Conservation (phyloP, 1,140 invertebrate species). For the Drosophila nasuta region DNA sequence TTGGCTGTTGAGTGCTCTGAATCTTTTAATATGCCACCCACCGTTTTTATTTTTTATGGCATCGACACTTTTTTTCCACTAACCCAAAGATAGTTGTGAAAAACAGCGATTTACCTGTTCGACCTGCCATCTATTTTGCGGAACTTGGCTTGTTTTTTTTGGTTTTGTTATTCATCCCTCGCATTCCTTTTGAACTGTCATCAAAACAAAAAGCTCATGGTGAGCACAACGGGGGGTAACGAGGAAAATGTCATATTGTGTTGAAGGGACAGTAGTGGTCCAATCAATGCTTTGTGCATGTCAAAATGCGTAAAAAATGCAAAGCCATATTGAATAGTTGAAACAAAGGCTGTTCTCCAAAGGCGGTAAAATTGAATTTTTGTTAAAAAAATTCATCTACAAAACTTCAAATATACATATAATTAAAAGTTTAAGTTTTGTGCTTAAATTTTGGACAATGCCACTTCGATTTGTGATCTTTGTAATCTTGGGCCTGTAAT, state of each 20-base stretch:
- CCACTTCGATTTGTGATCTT: not conserved
- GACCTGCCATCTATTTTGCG: conserved; percentile 34
- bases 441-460: not conserved
- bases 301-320: conserved; percentile 24
- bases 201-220: conserved; percentile 48
- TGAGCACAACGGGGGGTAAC: not conserved
- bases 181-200: conserved; percentile 45
- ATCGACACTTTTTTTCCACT: conserved; percentile 53
- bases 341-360: not conserved
- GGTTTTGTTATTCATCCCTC: not conserved
- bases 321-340: conserved; percentile 1
- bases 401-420: not conserved
- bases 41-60: too few species aligned
- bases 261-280: conserved; percentile 8
- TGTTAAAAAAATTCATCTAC: too few species aligned
- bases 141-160: conserved; percentile 15
- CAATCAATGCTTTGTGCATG: conserved; percentile 72
- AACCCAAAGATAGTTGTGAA: conserved; percentile 40
- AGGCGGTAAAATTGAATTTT: not conserved
- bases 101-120: conserved; percentile 51
- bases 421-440: conserved; percentile 20
- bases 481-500: conserved; percentile 48
- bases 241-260: not conserved
- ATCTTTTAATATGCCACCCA: conserved; percentile 67
- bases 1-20: conserved; percentile 60